Conservation (phyloP, 2,113 vertebrate genomes). For the Pogona vitticeps region DNA sequence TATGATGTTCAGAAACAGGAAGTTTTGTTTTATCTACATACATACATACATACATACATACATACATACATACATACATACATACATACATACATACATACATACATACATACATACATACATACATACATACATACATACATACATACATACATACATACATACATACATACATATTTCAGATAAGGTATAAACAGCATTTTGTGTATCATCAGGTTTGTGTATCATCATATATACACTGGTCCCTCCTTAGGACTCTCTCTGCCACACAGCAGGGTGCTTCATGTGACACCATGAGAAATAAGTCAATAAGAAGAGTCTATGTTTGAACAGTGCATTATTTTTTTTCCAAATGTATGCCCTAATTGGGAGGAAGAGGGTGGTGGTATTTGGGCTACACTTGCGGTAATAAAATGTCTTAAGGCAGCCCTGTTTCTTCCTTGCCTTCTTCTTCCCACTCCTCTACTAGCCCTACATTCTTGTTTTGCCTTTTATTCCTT, state of each 20-base stretch:
- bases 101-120: no score
- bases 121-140: no score
- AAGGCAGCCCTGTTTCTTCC: background rate
- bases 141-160: no score
- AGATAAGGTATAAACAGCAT: no score
- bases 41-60: no score
- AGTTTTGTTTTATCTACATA: no score
- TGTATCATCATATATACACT: no score
- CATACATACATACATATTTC: no score
- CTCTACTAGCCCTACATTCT: slow-evolving; percentile 21
- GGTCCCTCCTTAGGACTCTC: background rate
- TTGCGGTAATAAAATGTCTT: background rate
- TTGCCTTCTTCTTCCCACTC: background rate
- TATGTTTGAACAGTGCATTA: background rate
- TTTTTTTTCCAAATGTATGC: background rate
- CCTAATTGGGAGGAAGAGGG: background rate
- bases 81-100: no score
- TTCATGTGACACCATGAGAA: background rate
- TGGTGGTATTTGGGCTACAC: background rate
- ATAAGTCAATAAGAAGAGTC: background rate
- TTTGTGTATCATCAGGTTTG: no score
- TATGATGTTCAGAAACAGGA: no score
- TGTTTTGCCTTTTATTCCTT: slow-evolving; percentile 18
- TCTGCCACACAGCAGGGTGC: background rate
- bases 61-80: no score